phyloP scores from a whole-genome alignment of 2,113 vertebrate species.

The Mastomys natalensis region DNA sequence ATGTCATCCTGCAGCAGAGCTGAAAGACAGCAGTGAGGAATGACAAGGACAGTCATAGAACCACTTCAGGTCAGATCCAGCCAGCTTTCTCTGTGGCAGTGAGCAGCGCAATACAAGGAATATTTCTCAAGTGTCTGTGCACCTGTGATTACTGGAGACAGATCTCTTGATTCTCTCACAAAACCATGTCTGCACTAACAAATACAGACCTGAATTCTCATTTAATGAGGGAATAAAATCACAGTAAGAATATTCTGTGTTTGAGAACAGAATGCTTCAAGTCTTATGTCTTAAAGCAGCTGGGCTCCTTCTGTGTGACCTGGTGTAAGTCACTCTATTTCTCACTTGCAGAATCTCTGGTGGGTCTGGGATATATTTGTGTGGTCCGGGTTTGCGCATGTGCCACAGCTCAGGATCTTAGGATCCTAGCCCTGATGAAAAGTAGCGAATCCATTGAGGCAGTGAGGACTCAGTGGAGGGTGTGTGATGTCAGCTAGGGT shows the following conservation, averaged over 20 bases:
- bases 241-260: background rate
- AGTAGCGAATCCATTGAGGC: background rate
- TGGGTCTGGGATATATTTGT: background rate
- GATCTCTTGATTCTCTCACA: background rate
- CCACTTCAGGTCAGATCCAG: background rate
- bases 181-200: background rate
- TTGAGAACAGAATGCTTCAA: background rate
- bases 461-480: background rate
- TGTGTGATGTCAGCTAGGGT: no score
- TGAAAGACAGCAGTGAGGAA: constrained; percentile 47
- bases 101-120: background rate
- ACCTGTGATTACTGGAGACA: background rate
- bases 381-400: background rate
- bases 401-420: background rate
- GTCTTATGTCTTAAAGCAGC: background rate
- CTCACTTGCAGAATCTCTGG: background rate
- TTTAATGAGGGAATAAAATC: background rate
- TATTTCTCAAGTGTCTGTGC: background rate
- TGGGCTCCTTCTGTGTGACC: background rate
- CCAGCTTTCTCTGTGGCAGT: background rate
- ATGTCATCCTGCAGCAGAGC: constrained; percentile 64
- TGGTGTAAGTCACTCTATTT: background rate
- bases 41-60: background rate
- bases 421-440: background rate
- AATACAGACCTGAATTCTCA: background rate